These are phyloP conservation scores for Drosophila subsilvestris DNA, from an alignment of 2,888 invertebrate genomes.

Conservation along the genomic window DNA sequence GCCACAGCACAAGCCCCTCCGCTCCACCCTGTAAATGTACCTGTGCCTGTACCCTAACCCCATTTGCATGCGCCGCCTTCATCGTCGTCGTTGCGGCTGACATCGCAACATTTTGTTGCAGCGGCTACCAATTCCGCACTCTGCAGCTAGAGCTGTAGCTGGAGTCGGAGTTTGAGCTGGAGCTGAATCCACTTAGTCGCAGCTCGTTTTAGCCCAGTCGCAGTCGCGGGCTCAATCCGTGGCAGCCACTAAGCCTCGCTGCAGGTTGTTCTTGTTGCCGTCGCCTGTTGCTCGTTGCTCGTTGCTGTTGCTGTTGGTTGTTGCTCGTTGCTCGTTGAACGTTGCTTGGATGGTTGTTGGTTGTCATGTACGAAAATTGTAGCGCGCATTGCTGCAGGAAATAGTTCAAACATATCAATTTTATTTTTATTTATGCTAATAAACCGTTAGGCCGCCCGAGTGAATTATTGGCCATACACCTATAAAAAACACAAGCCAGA, in stretches of 20 bases:
- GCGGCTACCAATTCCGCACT: slow-evolving; percentile 74
- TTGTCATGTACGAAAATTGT: slow-evolving; percentile 79
- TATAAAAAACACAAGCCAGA: slow-evolving; percentile 15
- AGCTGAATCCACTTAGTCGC: slow-evolving; percentile 64
- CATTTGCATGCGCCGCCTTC: slow-evolving; percentile 70
- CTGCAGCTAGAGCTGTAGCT: slow-evolving; percentile 22
- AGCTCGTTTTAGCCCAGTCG: slow-evolving; percentile 62
- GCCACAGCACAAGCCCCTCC: background rate
- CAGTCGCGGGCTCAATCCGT: slow-evolving; percentile 27
- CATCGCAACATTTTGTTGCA: slow-evolving; percentile 77
- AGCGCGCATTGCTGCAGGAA: slow-evolving; percentile 80
- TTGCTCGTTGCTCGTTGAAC: slow-evolving; percentile 42
- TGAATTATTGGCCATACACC: slow-evolving; percentile 70
- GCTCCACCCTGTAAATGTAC: background rate
- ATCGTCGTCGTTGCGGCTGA: slow-evolving; percentile 48
- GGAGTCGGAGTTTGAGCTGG: slow-evolving; percentile 12
- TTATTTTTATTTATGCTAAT: slow-evolving; percentile 80
- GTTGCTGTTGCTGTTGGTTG: slow-evolving; percentile 46
- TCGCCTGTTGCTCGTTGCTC: slow-evolving; percentile 37
- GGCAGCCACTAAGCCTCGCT: slow-evolving; percentile 43
- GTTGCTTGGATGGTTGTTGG: slow-evolving; percentile 58
- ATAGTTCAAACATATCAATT: slow-evolving; percentile 80
- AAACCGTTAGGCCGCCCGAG: slow-evolving; percentile 74
- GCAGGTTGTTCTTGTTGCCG: slow-evolving; percentile 70
- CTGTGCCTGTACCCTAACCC: slow-evolving; percentile 62